Evolutionary conservation across 2,797 vertebrate species (phyloP).

Genomic region (Luscinia megarhynchos): DNA sequence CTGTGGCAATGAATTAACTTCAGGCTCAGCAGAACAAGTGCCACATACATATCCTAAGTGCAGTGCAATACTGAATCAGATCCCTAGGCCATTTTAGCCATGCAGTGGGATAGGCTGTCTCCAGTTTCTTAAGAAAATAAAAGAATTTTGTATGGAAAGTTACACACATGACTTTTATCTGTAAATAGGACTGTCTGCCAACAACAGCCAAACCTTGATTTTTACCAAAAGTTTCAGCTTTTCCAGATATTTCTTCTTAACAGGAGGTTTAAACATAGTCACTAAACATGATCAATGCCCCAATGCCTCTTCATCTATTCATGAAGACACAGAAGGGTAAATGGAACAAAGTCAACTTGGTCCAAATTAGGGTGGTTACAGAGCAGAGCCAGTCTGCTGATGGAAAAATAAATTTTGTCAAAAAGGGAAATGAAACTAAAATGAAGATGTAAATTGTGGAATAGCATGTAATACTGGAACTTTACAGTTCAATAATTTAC

Average conservation of each 20-base stretch:
- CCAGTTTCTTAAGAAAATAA: background rate
- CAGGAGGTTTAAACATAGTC: background rate
- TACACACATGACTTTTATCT: slow-evolving; percentile 3
- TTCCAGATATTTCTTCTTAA: slow-evolving; percentile 16
- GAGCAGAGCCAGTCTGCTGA: background rate
- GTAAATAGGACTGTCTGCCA: slow-evolving; percentile 14
- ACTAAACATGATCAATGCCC: background rate
- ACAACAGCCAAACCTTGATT: background rate
- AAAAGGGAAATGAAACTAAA: background rate
- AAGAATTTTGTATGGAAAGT: background rate
- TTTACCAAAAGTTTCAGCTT: slow-evolving; percentile 3
- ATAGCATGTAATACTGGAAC: background rate
- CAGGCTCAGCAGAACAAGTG: background rate
- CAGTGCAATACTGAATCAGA: accelerated
- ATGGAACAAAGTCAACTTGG: background rate
- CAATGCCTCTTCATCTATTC: background rate
- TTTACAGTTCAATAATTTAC: too few relatives aligned
- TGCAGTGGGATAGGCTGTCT: background rate
- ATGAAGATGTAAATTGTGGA: background rate
- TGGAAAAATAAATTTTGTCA: background rate
- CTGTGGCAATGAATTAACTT: background rate
- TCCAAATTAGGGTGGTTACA: background rate
- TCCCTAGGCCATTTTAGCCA: background rate
- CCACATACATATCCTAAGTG: background rate
- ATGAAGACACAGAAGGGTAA: background rate